Evolutionary conservation across 2,113 vertebrate species (phyloP), one percentile per base, ranked within the genome.

Genomic region (Artemisiospiza belli): DNA sequence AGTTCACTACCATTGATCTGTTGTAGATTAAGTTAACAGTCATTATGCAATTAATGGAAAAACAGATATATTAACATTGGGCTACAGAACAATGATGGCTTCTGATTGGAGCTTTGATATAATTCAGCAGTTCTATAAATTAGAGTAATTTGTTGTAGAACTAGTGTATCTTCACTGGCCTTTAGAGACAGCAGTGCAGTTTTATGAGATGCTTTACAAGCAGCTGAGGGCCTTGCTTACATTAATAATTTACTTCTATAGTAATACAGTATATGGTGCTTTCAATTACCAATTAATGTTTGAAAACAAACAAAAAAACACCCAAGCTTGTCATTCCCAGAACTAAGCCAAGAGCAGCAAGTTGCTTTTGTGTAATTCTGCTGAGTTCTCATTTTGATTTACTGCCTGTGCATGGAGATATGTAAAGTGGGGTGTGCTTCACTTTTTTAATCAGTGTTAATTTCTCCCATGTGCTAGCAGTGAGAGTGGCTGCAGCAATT

Each of bases 11-110:
- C 62, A 96, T 92, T 88, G 94, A 96, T 88, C 89, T 90, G 83
- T 46, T 92, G 59, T 55, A 94, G 76, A 78, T 78, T 83, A 91
- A 91, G 90, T 92, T 80, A 95, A 95, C 88, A 92, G 72, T 62
- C 84, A 91, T 89, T 83, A 70, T n/a, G 54, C 13, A 43, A 77
- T 95, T 94, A 97, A 92, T 63, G 68, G 68, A 67, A 92, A 75
- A 96, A 85, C 33, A 88, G 64, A 95, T 83, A 51, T 21, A 84
- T 57, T 89, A 92, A 64, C 51, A 37, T 27, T 69, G 35, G 10
- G 63, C 7, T 52, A 93, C 43, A 83, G 10, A 84, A 41, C 25
- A 87, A 12, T 6, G 43, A 85, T 16, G 9, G 57, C 24, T 81
- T 81, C 51, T 55, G 79, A 21, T 5, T 64, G 27, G 33, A 52